Percentiles rank a stretch among this genome's conserved stretches.
Evolutionary conservation across 2,888 invertebrate genomes (phyloP).

Genomic region (Adelphocoris suturalis): DNA sequence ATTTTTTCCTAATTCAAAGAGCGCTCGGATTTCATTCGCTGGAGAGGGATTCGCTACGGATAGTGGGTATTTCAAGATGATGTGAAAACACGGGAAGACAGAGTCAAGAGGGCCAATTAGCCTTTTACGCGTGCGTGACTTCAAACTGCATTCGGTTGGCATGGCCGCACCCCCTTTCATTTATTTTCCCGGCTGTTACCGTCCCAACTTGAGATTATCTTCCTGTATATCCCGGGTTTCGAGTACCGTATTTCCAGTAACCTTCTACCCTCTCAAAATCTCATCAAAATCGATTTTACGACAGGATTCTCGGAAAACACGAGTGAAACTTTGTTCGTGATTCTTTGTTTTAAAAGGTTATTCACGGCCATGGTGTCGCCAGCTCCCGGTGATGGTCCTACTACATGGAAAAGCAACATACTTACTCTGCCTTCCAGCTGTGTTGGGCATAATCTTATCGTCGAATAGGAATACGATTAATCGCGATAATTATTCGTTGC

Average conservation of each 20-base stretch:
- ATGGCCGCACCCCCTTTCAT: conserved; percentile 19
- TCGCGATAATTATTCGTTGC: too few relatives aligned
- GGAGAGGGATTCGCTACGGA: too few relatives aligned
- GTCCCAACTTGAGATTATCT: not conserved
- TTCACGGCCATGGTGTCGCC: too few relatives aligned
- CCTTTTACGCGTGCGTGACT: conserved; percentile 3
- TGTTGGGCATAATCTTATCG: too few relatives aligned
- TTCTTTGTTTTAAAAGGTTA: too few relatives aligned
- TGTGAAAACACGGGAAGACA: not conserved
- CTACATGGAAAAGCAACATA: too few relatives aligned
- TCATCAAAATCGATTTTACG: conserved; percentile 12
- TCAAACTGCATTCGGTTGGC: conserved; percentile 5
- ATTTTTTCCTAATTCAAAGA: too few relatives aligned
- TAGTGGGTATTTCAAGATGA: not conserved
- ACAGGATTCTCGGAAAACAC: not conserved
- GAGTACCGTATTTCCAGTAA: conserved; percentile 1
- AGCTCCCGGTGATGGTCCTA: too few relatives aligned
- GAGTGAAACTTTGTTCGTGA: too few relatives aligned
- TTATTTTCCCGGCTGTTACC: not conserved
- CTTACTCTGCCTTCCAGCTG: too few relatives aligned
- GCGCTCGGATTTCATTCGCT: too few relatives aligned
- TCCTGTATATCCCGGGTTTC: not conserved
- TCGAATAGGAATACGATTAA: too few relatives aligned
- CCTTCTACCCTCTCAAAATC: not conserved
- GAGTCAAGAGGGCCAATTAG: not conserved